phyloP scores from a whole-genome alignment of 1,140 invertebrate species.

The Harpegnathos saltator region DNA sequence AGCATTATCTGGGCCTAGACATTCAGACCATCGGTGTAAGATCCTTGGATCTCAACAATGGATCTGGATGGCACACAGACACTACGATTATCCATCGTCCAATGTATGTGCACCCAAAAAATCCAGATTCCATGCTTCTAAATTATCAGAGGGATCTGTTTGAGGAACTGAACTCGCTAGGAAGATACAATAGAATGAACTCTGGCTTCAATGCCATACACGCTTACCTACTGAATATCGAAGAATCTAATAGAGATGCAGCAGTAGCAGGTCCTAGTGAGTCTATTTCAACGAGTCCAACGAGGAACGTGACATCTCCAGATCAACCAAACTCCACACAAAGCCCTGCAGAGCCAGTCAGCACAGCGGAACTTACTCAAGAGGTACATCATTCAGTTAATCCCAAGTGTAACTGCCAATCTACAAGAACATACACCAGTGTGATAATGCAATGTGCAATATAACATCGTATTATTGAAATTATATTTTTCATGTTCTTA shows the following conservation, averaged over 20 bases:
- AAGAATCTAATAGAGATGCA: constrained; percentile 76
- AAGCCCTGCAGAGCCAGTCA: constrained; percentile 63
- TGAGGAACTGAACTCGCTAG: constrained; percentile 91
- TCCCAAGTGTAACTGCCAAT: not conserved
- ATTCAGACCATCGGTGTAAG: constrained; percentile 86
- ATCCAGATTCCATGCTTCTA: constrained; percentile 90
- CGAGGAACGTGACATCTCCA: constrained; percentile 73
- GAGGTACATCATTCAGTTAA: constrained; percentile 81
- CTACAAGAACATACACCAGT: not conserved
- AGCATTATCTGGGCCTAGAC: constrained; percentile 88
- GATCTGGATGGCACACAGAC: constrained; percentile 88
- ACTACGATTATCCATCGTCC: constrained; percentile 86
- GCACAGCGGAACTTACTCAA: constrained; percentile 84
- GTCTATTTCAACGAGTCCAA: constrained; percentile 65
- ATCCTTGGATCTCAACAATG: constrained; percentile 88
- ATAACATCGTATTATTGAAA: not conserved
- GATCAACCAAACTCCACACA: constrained; percentile 71
- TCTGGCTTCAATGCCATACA: constrained; percentile 84
- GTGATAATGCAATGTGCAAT: too few relatives aligned
- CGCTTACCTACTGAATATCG: constrained; percentile 86
- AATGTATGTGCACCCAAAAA: constrained; percentile 90
- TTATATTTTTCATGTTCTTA: not conserved
- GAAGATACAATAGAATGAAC: constrained; percentile 86
- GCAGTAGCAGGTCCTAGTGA: constrained; percentile 74
- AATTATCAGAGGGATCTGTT: constrained; percentile 92